Conservation (phyloP, 2,888 invertebrate species). For the Plusia festucae region DNA sequence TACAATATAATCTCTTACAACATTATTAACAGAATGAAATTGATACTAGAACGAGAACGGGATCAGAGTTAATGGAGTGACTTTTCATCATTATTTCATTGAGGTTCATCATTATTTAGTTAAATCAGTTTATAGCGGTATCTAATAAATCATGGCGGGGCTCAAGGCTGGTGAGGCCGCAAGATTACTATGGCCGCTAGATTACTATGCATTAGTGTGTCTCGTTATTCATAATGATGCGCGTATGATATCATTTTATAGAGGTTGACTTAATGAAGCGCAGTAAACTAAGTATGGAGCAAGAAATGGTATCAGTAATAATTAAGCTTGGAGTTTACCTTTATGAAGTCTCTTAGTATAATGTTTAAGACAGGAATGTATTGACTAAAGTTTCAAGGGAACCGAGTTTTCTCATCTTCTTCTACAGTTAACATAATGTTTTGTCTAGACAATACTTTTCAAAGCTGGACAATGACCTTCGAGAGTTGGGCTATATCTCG, state of each 20-base stretch:
- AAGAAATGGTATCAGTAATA: conserved; percentile 14
- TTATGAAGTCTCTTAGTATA: background rate
- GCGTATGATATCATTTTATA: conserved; percentile 70
- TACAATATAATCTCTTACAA: background rate
- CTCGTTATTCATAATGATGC: conserved; percentile 70
- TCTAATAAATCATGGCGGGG: conserved; percentile 61
- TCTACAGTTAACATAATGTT: too few species aligned
- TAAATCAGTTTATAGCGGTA: conserved; percentile 55
- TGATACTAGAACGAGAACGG: background rate
- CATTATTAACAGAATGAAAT: background rate
- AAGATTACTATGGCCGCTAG: conserved; percentile 28
- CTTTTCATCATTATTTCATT: conserved; percentile 35
- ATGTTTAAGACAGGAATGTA: background rate
- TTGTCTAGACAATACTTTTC: background rate
- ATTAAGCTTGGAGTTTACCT: background rate
- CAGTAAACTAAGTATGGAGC: conserved; percentile 41
- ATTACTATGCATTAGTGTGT: conserved; percentile 69
- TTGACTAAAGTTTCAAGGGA: background rate
- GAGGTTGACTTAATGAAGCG: conserved; percentile 60
- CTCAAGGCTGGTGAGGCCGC: conserved; percentile 57
- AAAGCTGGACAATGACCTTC: background rate
- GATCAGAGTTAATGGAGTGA: conserved; percentile 22
- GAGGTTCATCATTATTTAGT: conserved; percentile 54
- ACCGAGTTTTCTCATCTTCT: background rate
- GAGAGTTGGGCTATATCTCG: too few species aligned